A percentile compares a stretch with the other conserved stretches of the same genome.
Evolutionary conservation across 2,113 vertebrate species (phyloP).

Genomic region (Oenanthe oenanthe): DNA sequence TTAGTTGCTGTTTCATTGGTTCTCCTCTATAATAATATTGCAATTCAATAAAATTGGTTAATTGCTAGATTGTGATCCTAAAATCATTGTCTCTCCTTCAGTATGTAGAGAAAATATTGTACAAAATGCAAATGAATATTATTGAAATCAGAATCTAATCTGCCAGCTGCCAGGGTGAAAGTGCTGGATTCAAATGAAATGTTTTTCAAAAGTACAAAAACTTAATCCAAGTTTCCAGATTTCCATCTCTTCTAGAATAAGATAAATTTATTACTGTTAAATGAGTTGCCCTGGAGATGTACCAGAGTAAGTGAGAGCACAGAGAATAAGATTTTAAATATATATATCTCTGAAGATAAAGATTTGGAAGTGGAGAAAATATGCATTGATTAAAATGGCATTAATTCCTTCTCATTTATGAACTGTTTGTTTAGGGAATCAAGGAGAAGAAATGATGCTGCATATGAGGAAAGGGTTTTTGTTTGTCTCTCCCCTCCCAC

Average conservation of each 20-base stretch:
- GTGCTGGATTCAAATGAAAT: neutral
- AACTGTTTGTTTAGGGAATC: neutral
- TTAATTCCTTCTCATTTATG: neutral
- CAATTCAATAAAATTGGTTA: slow-evolving; percentile 2
- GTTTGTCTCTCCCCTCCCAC: rapidly evolving
- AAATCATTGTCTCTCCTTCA: slow-evolving; percentile 25
- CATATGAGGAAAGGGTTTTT: neutral
- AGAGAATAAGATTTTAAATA: neutral
- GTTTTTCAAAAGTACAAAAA: neutral
- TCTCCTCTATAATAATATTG: neutral
- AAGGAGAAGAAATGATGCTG: neutral
- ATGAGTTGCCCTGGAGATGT: neutral
- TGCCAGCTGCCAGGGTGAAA: neutral
- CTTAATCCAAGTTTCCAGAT: neutral
- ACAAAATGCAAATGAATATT: slow-evolving; percentile 9
- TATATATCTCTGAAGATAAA: neutral
- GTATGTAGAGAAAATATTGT: neutral
- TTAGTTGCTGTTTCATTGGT: neutral
- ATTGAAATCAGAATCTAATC: slow-evolving; percentile 36
- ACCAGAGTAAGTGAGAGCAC: neutral
- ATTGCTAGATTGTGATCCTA: slow-evolving; percentile 7
- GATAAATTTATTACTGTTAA: neutral
- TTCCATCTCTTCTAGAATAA: neutral
- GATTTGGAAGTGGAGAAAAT: neutral
- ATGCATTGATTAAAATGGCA: neutral